Evolutionary conservation across 2,888 invertebrate genomes (phyloP), one percentile per base, ranked within the genome.

Genomic region (Quadroppia sp.): DNA sequence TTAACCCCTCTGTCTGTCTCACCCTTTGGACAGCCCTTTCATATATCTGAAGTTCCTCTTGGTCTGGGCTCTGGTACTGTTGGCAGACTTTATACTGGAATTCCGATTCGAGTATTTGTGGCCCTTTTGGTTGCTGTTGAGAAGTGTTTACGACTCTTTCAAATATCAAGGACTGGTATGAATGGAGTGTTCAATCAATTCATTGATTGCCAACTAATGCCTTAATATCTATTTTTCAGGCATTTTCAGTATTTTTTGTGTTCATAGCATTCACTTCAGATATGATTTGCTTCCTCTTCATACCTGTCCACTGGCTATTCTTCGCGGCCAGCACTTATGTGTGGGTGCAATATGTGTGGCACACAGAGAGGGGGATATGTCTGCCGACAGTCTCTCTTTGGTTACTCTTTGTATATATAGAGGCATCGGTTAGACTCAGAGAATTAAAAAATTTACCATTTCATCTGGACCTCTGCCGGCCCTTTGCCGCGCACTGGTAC

Each of bases 101-200:
- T 96, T 98, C 86, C 91, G 98, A 81, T 95, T 98, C 86, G 98
- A 98, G 87, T 95, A 96, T 86, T 88, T 98, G 82, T 98, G 96
- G 95, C 97, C 98, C 73, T 94, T 97, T 85, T 97, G 96, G 92
- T 88, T 98, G 81, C 88, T 98, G 81, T 86, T 96, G 79, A 88
- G 95, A 85, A 94, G 94, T 83, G 91, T 96, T 80, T 93, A 95
- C 85, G 96, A 97, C 85, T 94, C 96, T 79, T 96, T 93, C 85
- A 94, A 94, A 86, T 97, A 94, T 86, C 96, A 96, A 87, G 96
- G 97, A 84, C 87, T 96, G 87, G 94, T 94, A 82, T 89, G 90
- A 87, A 69, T n/a, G 74, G 15, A 59, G 28, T n/a, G 59, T 56
- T 20, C n/a, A n/a, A n/a, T n/a, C n/a, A n/a, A n/a, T n/a, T n/a